Conservation (phyloP, 2,888 invertebrate genomes). For the Lasioglossum lativentre region DNA sequence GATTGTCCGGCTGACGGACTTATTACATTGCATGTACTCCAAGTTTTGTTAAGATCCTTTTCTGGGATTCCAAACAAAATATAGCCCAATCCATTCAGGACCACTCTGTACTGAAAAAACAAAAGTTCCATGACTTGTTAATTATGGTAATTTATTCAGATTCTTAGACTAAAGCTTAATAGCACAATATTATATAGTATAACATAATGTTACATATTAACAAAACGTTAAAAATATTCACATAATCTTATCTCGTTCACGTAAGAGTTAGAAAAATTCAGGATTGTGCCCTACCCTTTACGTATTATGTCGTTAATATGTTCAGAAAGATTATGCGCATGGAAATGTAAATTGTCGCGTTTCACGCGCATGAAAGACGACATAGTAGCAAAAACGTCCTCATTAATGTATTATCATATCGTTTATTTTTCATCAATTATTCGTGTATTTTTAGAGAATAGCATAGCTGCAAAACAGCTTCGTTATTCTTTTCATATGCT, state of each 20-base stretch:
- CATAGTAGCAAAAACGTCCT: not conserved
- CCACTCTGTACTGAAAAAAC: constrained; percentile 91
- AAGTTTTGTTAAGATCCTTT: constrained; percentile 90
- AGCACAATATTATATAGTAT: too few species aligned
- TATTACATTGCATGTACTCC: constrained; percentile 87
- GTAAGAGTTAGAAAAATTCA: not conserved
- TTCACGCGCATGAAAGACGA: not conserved
- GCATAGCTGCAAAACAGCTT: not conserved
- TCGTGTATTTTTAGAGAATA: not conserved
- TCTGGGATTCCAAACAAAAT: constrained; percentile 91
- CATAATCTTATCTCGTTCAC: not conserved
- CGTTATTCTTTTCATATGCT: not conserved
- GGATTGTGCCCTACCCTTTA: not conserved
- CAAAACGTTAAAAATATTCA: not conserved
- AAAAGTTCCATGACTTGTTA: not conserved
- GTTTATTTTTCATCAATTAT: not conserved
- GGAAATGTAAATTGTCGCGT: not conserved
- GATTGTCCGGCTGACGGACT: constrained; percentile 84
- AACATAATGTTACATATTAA: too few species aligned
- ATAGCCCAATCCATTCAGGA: constrained; percentile 93
- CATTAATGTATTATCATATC: too few species aligned
- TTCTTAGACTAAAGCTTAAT: not conserved
- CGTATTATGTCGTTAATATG: not conserved
- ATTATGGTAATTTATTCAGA: not conserved
- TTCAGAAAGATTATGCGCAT: not conserved